Percentiles rank a stretch among this genome's conserved stretches.
These are phyloP conservation scores for Drosophila tropicalis DNA, from an alignment of 1,140 invertebrate genomes.

Conservation along the genomic window DNA sequence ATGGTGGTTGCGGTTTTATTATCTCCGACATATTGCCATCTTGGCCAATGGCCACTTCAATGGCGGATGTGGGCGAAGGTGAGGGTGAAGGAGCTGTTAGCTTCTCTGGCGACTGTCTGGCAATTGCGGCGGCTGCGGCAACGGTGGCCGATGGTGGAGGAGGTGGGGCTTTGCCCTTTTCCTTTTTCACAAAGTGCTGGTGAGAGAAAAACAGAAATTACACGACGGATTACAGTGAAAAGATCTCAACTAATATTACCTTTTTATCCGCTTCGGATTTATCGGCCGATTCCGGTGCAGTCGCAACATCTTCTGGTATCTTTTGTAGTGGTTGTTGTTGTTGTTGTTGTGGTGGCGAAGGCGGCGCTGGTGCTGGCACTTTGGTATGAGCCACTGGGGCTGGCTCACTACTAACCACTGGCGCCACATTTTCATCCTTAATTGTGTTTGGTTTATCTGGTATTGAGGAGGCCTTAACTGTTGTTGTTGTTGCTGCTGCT, in stretches of 20 bases:
- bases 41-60: slow-evolving; percentile 77
- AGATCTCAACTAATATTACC: slow-evolving; percentile 15
- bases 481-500: slow-evolving; percentile 39
- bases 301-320: slow-evolving; percentile 53
- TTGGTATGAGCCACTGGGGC: slow-evolving; percentile 59
- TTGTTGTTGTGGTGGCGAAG: slow-evolving; percentile 46
- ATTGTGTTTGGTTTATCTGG: slow-evolving; percentile 71
- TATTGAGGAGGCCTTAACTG: slow-evolving; percentile 66
- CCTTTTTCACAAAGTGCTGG: slow-evolving; percentile 85
- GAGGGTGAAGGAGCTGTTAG: slow-evolving; percentile 17
- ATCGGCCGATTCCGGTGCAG: slow-evolving; percentile 43
- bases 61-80: slow-evolving; percentile 61
- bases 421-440: slow-evolving; percentile 59
- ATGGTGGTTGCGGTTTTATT: slow-evolving; percentile 83
- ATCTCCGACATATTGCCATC: slow-evolving; percentile 41
- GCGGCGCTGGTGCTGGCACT: slow-evolving; percentile 74
- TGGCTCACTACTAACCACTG: slow-evolving; percentile 43
- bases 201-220: too few relatives aligned
- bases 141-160: slow-evolving; percentile 83
- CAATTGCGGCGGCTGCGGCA: slow-evolving; percentile 14
- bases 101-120: slow-evolving; percentile 41
- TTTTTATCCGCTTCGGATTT: slow-evolving; percentile 66
- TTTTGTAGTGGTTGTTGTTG: slow-evolving; percentile 41
- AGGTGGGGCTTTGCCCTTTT: slow-evolving; percentile 89
- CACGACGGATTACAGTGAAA: too few relatives aligned